Evolutionary conservation across 2,888 invertebrate genomes (phyloP), one percentile per base, ranked within the genome.

Genomic region (Colostygia pectinataria): DNA sequence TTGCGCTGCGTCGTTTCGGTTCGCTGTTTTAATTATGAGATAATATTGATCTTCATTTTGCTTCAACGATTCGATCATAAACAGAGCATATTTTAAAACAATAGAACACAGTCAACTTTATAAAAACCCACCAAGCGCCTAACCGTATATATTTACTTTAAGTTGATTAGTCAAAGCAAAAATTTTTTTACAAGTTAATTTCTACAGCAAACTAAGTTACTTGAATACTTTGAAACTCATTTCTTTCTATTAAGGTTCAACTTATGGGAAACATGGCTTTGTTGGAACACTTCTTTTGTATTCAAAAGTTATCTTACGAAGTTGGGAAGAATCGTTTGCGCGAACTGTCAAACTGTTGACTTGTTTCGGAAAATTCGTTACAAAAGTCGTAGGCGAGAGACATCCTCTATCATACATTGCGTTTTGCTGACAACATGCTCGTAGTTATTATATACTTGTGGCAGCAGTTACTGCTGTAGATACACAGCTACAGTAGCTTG

Each of bases 271-370:
- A 8, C 23, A 28, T 6, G n/a, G 23, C n/a, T 20, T 12, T 28
- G 28, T 28, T 28, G n/a, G 10, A 29, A 38, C 27, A 28, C 20
- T 20, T 32, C n/a, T 24, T n/a, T 31, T 31, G 34, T 23, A 12
- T 12, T 23, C 23, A 12, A 13, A 37, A 31, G 20, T 25, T 27
- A 13, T 45, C 27, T 37, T 27, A 9, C 2, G 9, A 46, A 39
- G 39, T 46, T 33, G 18, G n/a, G 31, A 14, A 27, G 27, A 42
- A 20, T 14, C 46, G n/a, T n/a, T n/a, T n/a, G 9, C 15, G 31
- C 29, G 12, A 47, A 41, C 47, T 47, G 47, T 36, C 41, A 5
- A 34, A 41, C 15, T 47, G 47, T 37, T 24, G n/a, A n/a, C n/a
- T 40, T 24, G 32, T 40, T 32, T 40, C 32, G 32, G 6, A 4